Evolutionary conservation across 2,113 vertebrate species (phyloP).

Genomic region (Menura novaehollandiae): DNA sequence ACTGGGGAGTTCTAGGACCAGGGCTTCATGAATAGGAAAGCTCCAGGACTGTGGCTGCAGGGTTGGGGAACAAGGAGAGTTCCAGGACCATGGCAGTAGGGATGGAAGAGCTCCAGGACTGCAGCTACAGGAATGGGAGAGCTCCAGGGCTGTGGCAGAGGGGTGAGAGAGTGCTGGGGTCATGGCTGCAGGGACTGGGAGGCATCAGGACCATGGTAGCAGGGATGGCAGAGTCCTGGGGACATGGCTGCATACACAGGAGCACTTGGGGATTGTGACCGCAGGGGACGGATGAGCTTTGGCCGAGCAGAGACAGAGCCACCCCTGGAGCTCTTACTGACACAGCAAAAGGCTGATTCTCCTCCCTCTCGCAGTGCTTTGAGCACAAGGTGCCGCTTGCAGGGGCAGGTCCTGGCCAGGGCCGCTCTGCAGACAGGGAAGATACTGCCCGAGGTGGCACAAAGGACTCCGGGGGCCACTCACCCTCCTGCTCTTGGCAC

Average conservation of each 20-base stretch:
- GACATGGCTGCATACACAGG: neutral
- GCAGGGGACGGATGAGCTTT: neutral
- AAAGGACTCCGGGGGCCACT: neutral
- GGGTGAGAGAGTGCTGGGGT: too few species aligned
- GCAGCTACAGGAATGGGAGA: neutral
- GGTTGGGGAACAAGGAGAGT: too few species aligned
- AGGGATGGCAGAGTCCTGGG: neutral
- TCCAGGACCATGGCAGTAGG: neutral
- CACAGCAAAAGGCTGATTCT: neutral
- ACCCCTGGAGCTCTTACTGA: too few species aligned
- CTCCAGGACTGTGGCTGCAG: neutral
- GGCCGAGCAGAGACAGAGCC: neutral
- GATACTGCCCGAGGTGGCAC: fast-evolving
- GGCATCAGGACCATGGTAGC: neutral
- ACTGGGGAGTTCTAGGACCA: fast-evolving
- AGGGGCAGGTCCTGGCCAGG: neutral
- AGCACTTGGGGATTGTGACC: neutral
- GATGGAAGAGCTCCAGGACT: neutral
- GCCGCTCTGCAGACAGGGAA: neutral
- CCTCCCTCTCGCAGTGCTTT: fast-evolving
- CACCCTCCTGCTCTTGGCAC: neutral
- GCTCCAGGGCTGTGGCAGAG: neutral
- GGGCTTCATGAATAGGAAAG: neutral
- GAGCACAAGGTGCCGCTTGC: fast-evolving
- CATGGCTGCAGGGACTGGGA: neutral